Percentiles rank a stretch among this genome's conserved stretches.
Conservation (phyloP, 1,140 invertebrate genomes). For the Maniola jurtina region DNA sequence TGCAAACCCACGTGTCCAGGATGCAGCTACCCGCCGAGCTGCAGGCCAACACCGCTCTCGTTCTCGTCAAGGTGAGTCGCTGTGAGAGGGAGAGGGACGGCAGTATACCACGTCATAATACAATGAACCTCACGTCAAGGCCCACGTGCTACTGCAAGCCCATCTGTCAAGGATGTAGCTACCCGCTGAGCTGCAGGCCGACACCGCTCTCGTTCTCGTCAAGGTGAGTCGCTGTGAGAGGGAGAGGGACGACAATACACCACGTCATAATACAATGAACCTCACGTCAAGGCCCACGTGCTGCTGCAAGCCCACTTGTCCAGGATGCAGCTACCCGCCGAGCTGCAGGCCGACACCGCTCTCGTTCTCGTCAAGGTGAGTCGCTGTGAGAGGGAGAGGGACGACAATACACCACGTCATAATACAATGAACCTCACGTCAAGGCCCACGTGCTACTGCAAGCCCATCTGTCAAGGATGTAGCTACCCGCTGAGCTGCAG, state of each 20-base stretch:
- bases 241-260: too few relatives aligned
- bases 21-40: conserved; percentile 96
- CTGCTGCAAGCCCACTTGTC: conserved; percentile 97
- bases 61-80: conserved; percentile 85
- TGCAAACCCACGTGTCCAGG: conserved; percentile 97
- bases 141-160: conserved; percentile 96
- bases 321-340: conserved; percentile 94
- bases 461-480: too few relatives aligned
- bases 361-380: conserved; percentile 88
- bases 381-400: too few relatives aligned
- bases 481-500: too few relatives aligned
- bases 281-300: conserved; percentile 98
- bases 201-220: conserved; percentile 94
- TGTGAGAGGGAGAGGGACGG: too few relatives aligned
- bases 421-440: conserved; percentile 98
- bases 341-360: conserved; percentile 98
- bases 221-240: conserved; percentile 75
- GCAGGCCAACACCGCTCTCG: conserved; percentile 96
- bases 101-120: too few relatives aligned
- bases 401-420: too few relatives aligned
- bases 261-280: conserved; percentile 95
- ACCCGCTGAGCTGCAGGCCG: conserved; percentile 97
- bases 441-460: too few relatives aligned
- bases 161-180: conserved; percentile 96
- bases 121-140: conserved; percentile 98